phyloP scores from a whole-genome alignment of 2,888 invertebrate species.

The Andrena trimmerana region DNA sequence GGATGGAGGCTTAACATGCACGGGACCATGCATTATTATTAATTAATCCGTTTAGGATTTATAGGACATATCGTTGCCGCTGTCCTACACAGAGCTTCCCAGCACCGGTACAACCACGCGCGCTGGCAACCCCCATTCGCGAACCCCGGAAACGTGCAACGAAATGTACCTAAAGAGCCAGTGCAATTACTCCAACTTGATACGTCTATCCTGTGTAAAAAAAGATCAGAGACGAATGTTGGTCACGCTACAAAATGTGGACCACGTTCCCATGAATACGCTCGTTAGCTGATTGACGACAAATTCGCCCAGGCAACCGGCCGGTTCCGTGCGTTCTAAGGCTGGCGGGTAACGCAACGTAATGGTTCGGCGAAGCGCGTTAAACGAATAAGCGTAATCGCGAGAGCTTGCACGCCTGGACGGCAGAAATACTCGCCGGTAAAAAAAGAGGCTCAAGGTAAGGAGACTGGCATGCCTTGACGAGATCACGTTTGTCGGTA shows the following conservation, averaged over 20 bases:
- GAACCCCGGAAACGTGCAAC: background rate
- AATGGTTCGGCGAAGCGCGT: slow-evolving; percentile 32
- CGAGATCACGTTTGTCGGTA: slow-evolving; percentile 65
- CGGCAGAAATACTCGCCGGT: background rate
- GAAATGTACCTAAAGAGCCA: background rate
- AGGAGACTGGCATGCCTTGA: slow-evolving; percentile 51
- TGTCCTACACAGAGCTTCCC: slow-evolving; percentile 41
- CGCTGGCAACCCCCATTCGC: background rate
- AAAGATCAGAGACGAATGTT: background rate
- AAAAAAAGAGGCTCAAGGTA: slow-evolving; percentile 5
- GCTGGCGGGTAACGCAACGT: background rate
- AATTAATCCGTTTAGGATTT: slow-evolving; percentile 75
- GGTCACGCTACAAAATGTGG: background rate
- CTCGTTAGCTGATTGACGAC: background rate
- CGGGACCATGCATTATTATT: slow-evolving; percentile 72
- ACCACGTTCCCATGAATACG: background rate
- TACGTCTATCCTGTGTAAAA: background rate
- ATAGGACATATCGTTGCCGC: slow-evolving; percentile 64
- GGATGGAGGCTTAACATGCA: slow-evolving; percentile 61
- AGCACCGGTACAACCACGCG: background rate
- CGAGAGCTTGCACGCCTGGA: slow-evolving; percentile 5
- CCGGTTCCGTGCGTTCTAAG: background rate
- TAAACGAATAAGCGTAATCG: slow-evolving; percentile 46
- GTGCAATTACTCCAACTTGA: background rate
- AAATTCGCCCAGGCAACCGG: background rate